Evolutionary conservation across 2,888 invertebrate genomes (phyloP), one percentile per base, ranked within the genome.

Genomic region (Agrochola circellaris): DNA sequence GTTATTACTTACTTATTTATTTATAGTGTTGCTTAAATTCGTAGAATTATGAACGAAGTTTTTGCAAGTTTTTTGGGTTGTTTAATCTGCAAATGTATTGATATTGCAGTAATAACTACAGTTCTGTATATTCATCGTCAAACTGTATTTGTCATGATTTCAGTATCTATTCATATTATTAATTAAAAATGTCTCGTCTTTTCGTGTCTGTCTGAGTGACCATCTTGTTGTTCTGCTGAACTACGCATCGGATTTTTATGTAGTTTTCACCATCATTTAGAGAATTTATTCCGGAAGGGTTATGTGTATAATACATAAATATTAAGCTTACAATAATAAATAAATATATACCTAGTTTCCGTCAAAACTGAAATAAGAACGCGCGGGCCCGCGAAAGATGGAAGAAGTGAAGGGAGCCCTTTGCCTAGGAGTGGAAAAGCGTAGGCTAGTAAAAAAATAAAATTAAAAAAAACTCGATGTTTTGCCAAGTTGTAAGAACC

Each of bases 1-100:
- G 56, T 11, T 38, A 62, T 72, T 34, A 62, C 15, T 82, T 34
- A 45, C 5, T 67, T 72, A 62, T 66, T 72, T 72, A 62, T 66
- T 72, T 60, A 56, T 51, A 42, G 2, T 15, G n/a, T 2, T 20
- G 45, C 17, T 51, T n/a, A 42, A 60, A 51, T 74, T 78, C 45
- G 17, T 34, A 17, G 1, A 67, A 73, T 17, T 34, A 45, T n/a
- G 0, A 38, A 68, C n/a, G 20, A 42, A 42, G 72, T 38, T 72
- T n/a, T 5, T 34, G n/a, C 0, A 65, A n/a, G 17, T n/a, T 38
- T 48, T 68, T n/a, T 23, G 1, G 1, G 15, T n/a, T n/a, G 20
- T 13, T 26, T 26, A 7, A 23, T 2, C 66, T 67, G 2, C 3
- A 34, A 23, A 34, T 23, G 45, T 11, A 6, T 30, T n/a, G 11